Evolutionary conservation across 2,888 invertebrate genomes (phyloP).

Genomic region (Cynaeus angustus): DNA sequence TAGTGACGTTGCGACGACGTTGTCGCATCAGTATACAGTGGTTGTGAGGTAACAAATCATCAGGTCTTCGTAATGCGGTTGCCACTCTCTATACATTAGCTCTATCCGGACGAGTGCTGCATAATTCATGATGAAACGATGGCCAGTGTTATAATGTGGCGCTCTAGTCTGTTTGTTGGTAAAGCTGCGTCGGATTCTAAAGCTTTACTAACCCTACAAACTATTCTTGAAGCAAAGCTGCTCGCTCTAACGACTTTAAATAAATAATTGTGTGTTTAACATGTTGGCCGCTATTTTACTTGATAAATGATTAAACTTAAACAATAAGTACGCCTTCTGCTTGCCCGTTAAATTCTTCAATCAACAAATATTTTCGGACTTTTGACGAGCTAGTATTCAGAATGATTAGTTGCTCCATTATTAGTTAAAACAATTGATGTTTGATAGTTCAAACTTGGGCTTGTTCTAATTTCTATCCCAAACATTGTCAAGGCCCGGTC

Average conservation of each 20-base stretch:
- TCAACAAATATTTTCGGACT: not conserved
- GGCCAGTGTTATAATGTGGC: constrained; percentile 52
- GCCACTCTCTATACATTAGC: constrained; percentile 55
- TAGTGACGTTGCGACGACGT: constrained; percentile 25
- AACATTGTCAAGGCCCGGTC: constrained; percentile 27
- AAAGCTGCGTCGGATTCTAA: constrained; percentile 42
- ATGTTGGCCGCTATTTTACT: constrained; percentile 44
- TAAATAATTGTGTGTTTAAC: constrained; percentile 52
- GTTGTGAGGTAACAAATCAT: constrained; percentile 54
- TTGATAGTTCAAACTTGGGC: constrained; percentile 26
- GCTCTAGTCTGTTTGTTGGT: constrained; percentile 43
- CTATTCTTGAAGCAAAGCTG: constrained; percentile 40
- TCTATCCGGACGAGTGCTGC: constrained; percentile 54
- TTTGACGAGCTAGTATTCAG: constrained; percentile 15
- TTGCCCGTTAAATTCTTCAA: constrained; percentile 17
- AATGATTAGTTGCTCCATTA: constrained; percentile 28
- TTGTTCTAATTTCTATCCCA: constrained; percentile 16
- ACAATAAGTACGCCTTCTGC: constrained; percentile 27
- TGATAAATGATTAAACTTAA: constrained; percentile 50
- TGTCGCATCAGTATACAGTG: constrained; percentile 48
- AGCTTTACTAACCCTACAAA: constrained; percentile 36
- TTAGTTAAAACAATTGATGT: constrained; percentile 33
- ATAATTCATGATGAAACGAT: constrained; percentile 55
- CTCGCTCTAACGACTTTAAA: constrained; percentile 47
- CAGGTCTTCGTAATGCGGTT: constrained; percentile 52